Percentiles rank a stretch among this genome's conserved stretches.
Conservation (phyloP, 2,888 invertebrate species). For the Tenthredo mesomela region DNA sequence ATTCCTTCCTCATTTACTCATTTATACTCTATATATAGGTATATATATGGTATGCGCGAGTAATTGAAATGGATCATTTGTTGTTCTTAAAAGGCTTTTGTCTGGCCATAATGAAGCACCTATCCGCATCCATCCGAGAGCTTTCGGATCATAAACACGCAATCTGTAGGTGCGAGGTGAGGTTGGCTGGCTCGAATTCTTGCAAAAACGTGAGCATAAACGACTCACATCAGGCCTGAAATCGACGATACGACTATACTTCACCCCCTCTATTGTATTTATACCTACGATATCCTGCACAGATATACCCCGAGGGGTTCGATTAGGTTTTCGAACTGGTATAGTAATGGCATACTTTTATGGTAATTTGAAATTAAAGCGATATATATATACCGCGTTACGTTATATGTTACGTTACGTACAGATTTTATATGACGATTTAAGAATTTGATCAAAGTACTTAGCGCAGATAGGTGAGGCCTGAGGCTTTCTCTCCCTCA, state of each 20-base stretch:
- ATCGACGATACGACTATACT: constrained; percentile 4
- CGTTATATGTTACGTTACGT: background rate
- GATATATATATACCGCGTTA: background rate
- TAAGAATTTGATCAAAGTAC: background rate
- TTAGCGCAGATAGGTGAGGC: background rate
- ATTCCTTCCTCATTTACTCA: background rate
- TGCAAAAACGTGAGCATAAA: background rate
- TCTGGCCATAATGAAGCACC: constrained; percentile 33
- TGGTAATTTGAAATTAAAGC: background rate
- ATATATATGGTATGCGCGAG: no score
- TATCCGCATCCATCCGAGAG: constrained; percentile 25
- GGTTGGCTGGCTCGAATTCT: background rate
- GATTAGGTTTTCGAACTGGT: background rate
- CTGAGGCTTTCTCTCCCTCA: background rate
- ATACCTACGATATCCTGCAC: background rate
- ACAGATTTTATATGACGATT: background rate
- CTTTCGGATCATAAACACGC: constrained; percentile 33
- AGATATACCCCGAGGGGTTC: background rate
- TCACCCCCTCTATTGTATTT: background rate
- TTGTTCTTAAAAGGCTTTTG: constrained; percentile 21
- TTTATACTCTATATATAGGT: background rate
- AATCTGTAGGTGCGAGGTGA: constrained; percentile 23
- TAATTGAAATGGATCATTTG: constrained; percentile 30
- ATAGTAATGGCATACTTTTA: background rate
- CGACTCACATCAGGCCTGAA: background rate